Conservation (phyloP, 2,113 vertebrate species). For the Takifugu bimaculatus region DNA sequence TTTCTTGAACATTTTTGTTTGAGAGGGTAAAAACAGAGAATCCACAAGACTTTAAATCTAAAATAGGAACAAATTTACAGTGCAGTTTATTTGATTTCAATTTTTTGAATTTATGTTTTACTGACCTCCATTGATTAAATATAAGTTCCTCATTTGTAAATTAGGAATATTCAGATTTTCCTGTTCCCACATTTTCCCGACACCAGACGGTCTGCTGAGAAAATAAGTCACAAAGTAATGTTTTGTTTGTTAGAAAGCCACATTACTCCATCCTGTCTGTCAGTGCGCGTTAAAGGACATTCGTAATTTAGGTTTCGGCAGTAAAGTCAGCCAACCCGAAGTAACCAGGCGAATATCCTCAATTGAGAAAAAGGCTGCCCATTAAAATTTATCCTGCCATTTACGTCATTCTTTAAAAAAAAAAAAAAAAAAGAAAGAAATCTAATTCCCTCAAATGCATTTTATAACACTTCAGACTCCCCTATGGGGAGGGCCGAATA, state of each 20-base stretch:
- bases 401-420: constrained; percentile 52
- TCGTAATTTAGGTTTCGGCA: constrained; percentile 49
- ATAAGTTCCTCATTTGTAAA: constrained; percentile 2
- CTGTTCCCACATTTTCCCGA: constrained; percentile 17
- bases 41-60: too few relatives aligned
- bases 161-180: constrained; percentile 21
- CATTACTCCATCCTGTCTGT: constrained; percentile 39
- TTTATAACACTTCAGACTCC: constrained; percentile 63
- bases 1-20: too few relatives aligned
- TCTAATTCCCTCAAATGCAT: constrained; percentile 72
- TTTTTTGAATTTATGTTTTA: too few relatives aligned
- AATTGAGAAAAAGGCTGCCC: constrained; percentile 51
- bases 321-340: constrained; percentile 48
- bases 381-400: constrained; percentile 72
- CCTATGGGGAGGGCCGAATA: constrained; percentile 62
- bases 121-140: too few relatives aligned
- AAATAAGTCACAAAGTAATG: constrained; percentile 44
- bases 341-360: constrained; percentile 33
- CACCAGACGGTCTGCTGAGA: constrained; percentile 33
- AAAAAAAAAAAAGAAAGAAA: not conserved
- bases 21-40: too few relatives aligned
- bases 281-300: constrained; percentile 44
- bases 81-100: too few relatives aligned
- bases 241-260: constrained; percentile 51
- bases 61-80: too few relatives aligned